Evolutionary conservation across 2,888 invertebrate species (phyloP), one percentile per base, ranked within the genome.

Genomic region (Teleogryllus oceanicus): DNA sequence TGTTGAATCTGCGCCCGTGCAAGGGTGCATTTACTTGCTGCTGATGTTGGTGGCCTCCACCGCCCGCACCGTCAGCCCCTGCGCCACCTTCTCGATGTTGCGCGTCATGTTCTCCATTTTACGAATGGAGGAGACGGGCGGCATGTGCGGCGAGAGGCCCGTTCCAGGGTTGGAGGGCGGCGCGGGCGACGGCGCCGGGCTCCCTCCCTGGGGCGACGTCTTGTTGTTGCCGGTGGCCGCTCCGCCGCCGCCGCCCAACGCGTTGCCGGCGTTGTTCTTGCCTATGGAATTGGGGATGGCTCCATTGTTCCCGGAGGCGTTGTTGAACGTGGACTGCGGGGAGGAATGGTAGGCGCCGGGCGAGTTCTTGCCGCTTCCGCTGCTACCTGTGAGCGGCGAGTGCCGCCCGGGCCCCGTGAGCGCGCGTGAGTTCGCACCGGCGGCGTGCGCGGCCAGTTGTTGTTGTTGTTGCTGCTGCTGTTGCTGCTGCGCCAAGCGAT

Each of bases 81-180:
- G 84, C 11, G 85, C 85, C 5, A 85, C 84, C 77, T 84, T 85
- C 77, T 85, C 85, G 50, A 85, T 84, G 79, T 84, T 84, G 13
- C 83, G 83, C 18, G 83, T 83, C 82, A 83, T 83, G 78, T 84
- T 84, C 21, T 85, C 84, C 83, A 84, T 84, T 74, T 84, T 84
- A 74, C 84, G 79, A 77, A 84, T 82, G 11, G 83, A 82, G 50
- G 83, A 83, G n/a, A 84, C 78, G 3, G 84, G 83, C 37, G 82
- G 20, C 62, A 84, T 78, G 3, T 84, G 83, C 37, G 82, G 20
- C 62, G 18, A 21, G n/a, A 49, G 51, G 20, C 18, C 50, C 20
- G 51, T 51, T 12, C 21, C n/a, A 16, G 21, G 74, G 50, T 20
- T 24, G 20, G 21, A 18, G 20, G 78, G 18, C 18, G 75, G 21